Conservation (phyloP, 2,888 invertebrate species). For the Cheilosia urbana region DNA sequence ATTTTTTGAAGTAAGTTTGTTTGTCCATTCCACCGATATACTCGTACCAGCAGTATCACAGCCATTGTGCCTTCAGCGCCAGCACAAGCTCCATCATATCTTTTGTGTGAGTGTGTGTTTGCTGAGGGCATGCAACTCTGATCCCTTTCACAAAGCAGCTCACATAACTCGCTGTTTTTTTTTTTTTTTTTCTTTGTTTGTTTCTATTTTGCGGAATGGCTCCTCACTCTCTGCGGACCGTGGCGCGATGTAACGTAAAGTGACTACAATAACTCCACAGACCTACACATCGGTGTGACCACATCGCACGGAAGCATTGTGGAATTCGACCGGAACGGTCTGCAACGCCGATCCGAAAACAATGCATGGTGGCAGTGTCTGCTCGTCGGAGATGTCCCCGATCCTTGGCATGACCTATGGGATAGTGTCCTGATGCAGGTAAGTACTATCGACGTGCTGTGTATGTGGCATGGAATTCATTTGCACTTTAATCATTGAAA, state of each 20-base stretch:
- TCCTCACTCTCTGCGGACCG: conserved; percentile 28
- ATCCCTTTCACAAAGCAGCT: conserved; percentile 44
- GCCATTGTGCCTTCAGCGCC: conserved; percentile 5
- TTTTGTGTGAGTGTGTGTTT: conserved; percentile 17
- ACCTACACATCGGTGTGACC: conserved; percentile 96
- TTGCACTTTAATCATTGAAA: conserved; percentile 64
- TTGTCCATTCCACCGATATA: conserved; percentile 39
- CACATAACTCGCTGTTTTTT: conserved; percentile 44
- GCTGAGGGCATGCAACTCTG: conserved; percentile 13
- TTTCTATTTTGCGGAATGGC: conserved; percentile 51
- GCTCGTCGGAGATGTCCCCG: conserved; percentile 88
- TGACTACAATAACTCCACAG: conserved; percentile 92
- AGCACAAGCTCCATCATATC: conserved; percentile 52
- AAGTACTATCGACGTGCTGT: conserved; percentile 62
- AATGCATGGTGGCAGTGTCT: conserved; percentile 88
- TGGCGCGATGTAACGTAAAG: conserved; percentile 83
- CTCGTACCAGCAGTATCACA: conserved; percentile 9
- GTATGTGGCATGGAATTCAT: conserved; percentile 40
- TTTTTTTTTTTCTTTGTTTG: conserved; percentile 57
- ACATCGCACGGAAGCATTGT: conserved; percentile 91
- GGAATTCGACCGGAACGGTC: conserved; percentile 93
- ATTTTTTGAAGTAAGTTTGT: conserved; percentile 91
- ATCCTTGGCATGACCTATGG: conserved; percentile 89
- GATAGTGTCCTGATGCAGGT: conserved; percentile 87
- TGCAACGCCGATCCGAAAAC: conserved; percentile 84